Conservation (phyloP, 2,113 vertebrate species). For the Notothenia rossii region DNA sequence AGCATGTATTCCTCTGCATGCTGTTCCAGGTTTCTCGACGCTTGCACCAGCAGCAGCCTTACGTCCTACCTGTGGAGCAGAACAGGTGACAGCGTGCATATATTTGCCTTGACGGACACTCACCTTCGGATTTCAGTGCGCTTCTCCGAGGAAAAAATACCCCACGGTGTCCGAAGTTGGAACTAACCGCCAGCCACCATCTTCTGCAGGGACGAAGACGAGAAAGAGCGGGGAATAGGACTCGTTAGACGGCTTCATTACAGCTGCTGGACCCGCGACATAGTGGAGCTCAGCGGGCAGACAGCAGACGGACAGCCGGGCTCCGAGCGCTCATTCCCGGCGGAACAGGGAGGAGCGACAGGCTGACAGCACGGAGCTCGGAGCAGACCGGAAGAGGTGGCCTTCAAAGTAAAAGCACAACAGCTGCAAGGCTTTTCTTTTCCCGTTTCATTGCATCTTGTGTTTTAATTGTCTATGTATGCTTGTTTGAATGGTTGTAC, state of each 20-base stretch:
- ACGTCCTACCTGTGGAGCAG: slow-evolving; percentile 74
- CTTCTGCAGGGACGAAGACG: slow-evolving; percentile 30
- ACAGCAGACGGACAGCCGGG: slow-evolving; percentile 19
- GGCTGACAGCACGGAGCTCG: background rate
- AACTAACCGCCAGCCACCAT: slow-evolving; percentile 65
- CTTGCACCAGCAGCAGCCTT: background rate
- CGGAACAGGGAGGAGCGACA: slow-evolving; percentile 47
- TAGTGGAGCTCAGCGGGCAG: background rate
- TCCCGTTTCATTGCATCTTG: too few relatives aligned
- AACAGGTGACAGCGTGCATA: slow-evolving; percentile 53
- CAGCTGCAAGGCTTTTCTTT: too few relatives aligned
- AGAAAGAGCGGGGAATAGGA: slow-evolving; percentile 10
- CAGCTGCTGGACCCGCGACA: slow-evolving; percentile 30
- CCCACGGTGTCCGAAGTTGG: slow-evolving; percentile 46
- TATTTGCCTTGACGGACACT: slow-evolving; percentile 60
- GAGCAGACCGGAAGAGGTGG: background rate
- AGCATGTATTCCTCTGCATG: background rate
- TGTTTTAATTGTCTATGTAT: background rate
- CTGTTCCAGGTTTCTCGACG: background rate
- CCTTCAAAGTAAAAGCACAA: slow-evolving; percentile 57
- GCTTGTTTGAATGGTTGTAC: background rate
- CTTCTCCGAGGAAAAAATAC: slow-evolving; percentile 31
- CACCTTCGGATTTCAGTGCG: slow-evolving; percentile 64
- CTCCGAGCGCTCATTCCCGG: slow-evolving; percentile 23
- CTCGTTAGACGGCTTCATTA: slow-evolving; percentile 24